Evolutionary conservation across 2,888 invertebrate species (phyloP).

Genomic region (Norana najaformis): DNA sequence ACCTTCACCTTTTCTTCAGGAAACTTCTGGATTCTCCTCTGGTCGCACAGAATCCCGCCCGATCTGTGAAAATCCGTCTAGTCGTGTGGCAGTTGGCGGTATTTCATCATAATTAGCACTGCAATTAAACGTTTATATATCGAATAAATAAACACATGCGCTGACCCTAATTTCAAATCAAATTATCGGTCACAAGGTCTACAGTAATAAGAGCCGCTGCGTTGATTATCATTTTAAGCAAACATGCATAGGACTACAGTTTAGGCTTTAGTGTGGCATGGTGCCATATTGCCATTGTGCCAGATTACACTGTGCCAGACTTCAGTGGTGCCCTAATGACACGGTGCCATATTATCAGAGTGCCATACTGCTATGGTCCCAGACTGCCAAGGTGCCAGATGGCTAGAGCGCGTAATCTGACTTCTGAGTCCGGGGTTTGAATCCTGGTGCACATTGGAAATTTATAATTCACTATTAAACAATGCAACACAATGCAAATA

Average conservation of each 20-base stretch:
- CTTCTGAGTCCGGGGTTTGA: neutral
- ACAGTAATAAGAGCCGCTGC: neutral
- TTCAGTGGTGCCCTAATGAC: neutral
- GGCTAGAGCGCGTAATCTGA: neutral
- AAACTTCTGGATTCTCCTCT: neutral
- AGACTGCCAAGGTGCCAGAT: neutral
- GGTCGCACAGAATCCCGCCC: neutral
- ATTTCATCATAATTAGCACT: neutral
- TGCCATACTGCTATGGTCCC: neutral
- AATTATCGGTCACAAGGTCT: slow-evolving; percentile 16
- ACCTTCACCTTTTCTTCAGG: neutral
- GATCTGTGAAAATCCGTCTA: neutral
- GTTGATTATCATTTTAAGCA: neutral
- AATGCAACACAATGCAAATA: too few relatives aligned
- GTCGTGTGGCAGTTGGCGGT: neutral
- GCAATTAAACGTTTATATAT: neutral
- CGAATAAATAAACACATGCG: slow-evolving; percentile 3
- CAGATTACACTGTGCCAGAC: neutral
- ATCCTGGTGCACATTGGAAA: neutral
- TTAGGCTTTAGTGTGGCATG: neutral
- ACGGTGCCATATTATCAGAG: neutral
- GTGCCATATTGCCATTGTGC: neutral
- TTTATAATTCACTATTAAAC: neutral
- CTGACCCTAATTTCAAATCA: neutral
- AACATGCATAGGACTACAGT: neutral